Conservation (phyloP, 1,140 invertebrate species). For the Pantala flavescens region DNA sequence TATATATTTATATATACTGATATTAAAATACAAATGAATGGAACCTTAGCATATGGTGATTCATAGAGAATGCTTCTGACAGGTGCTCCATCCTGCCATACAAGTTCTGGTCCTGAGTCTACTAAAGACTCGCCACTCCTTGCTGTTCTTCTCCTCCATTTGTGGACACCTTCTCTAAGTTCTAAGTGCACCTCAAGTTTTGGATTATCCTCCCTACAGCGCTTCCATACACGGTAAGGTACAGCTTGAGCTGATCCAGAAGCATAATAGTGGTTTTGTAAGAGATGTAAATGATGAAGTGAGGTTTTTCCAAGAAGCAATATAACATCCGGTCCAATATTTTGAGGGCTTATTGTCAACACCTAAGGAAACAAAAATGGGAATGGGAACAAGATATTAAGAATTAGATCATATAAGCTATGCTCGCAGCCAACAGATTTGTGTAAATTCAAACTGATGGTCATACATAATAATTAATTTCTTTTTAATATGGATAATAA, state of each 20-base stretch:
- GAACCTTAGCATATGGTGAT: conserved; percentile 48
- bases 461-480: too few species aligned
- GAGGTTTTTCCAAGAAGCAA: conserved; percentile 53
- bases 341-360: conserved; percentile 68
- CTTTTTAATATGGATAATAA: too few species aligned
- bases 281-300: conserved; percentile 59
- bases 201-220: conserved; percentile 30
- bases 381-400: not conserved
- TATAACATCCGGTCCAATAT: conserved; percentile 65
- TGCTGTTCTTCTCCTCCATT: not conserved
- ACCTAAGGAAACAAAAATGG: conserved; percentile 37
- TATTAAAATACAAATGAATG: too few species aligned
- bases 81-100: conserved; percentile 50
- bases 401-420: not conserved
- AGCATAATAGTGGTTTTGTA: conserved; percentile 57
- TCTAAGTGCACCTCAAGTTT: conserved; percentile 34
- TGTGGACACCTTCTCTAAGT: conserved; percentile 26
- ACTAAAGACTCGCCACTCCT: not conserved
- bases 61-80: conserved; percentile 56
- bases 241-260: conserved; percentile 24
- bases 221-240: conserved; percentile 28
- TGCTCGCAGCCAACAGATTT: not conserved
- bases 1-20: too few species aligned
- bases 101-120: conserved; percentile 28
- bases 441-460: too few species aligned